These are phyloP conservation scores for Fragum sueziense DNA, from an alignment of 2,888 invertebrate genomes.

Conservation along the genomic window DNA sequence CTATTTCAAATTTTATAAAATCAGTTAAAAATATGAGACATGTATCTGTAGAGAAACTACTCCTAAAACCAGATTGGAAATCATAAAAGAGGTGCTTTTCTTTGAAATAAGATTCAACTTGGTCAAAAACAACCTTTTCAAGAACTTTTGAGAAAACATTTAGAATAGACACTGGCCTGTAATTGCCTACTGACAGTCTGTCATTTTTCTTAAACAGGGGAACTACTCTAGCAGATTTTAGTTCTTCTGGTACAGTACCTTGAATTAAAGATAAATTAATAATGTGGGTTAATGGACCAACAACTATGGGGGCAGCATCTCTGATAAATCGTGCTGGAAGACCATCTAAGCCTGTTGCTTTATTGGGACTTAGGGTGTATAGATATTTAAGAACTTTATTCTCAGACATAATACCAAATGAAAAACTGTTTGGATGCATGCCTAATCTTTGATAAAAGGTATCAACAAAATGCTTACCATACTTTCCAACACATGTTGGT, in stretches of 20 bases:
- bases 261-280: neutral
- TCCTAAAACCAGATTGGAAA: constrained; percentile 13
- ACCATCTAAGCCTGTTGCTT: too few species aligned
- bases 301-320: neutral
- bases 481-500: too few species aligned
- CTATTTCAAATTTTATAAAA: neutral
- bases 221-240: neutral
- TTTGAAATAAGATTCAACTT: neutral
- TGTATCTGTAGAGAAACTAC: neutral
- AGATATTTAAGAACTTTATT: too few species aligned
- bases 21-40: neutral
- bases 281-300: constrained; percentile 1
- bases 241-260: neutral
- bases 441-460: too few species aligned
- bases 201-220: neutral
- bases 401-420: too few species aligned
- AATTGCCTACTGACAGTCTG: too few species aligned
- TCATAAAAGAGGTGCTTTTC: neutral
- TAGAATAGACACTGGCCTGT: neutral
- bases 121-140: too few species aligned
- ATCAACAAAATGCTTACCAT: too few species aligned
- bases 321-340: too few species aligned
- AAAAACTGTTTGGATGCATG: too few species aligned
- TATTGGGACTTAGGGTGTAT: too few species aligned
- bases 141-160: too few species aligned